Conservation (phyloP, 2,888 invertebrate species). For the Hipparchia sbordonii region DNA sequence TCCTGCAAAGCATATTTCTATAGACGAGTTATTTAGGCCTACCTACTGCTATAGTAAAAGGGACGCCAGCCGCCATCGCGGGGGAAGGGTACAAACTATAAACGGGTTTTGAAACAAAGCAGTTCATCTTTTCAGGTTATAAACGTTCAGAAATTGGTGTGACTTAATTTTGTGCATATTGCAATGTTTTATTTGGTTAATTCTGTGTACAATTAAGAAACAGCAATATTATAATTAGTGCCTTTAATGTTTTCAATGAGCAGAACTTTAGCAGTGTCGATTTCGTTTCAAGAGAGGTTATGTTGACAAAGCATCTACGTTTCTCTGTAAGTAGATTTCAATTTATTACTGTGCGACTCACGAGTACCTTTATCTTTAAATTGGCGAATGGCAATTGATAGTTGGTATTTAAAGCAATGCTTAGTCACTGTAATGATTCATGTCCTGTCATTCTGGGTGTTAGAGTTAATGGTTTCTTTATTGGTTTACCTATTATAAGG, state of each 20-base stretch:
- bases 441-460: background rate
- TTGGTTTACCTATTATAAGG: background rate
- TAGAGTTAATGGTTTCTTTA: background rate
- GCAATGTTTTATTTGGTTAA: background rate
- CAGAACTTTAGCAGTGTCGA: background rate
- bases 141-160: slow-evolving; percentile 5
- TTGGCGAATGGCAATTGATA: background rate
- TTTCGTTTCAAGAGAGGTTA: slow-evolving; percentile 59
- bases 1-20: slow-evolving; percentile 48
- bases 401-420: background rate
- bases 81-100: slow-evolving; percentile 39
- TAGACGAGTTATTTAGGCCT: slow-evolving; percentile 68
- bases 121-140: slow-evolving; percentile 16
- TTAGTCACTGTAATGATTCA: slow-evolving; percentile 14
- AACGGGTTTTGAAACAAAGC: slow-evolving; percentile 40
- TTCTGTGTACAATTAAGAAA: background rate
- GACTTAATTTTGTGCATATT: background rate
- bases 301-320: slow-evolving; percentile 68
- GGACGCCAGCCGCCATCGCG: slow-evolving; percentile 54
- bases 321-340: slow-evolving; percentile 35
- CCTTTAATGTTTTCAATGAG: slow-evolving; percentile 1
- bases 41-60: slow-evolving; percentile 58
- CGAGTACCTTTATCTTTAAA: slow-evolving; percentile 3
- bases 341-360: background rate
- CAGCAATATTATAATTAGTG: background rate